Conservation (phyloP, 2,797 vertebrate genomes). For the Microctenopoma steveboyesi region DNA sequence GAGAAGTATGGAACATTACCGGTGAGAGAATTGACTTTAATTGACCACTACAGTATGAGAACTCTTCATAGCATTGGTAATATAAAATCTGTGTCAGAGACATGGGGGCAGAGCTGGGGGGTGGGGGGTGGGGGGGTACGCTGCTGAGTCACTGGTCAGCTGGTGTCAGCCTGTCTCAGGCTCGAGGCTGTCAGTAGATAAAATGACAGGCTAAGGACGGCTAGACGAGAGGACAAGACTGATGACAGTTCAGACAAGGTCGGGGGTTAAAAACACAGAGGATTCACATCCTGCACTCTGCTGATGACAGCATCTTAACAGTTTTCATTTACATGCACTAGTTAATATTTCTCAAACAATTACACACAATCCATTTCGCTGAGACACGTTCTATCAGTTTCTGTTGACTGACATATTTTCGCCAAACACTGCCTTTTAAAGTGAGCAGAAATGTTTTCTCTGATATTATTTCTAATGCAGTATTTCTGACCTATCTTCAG, state of each 20-base stretch:
- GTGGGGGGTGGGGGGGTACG: slow-evolving; percentile 32
- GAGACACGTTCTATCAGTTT: background rate
- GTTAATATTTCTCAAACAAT: background rate
- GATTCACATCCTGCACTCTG: background rate
- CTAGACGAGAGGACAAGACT: slow-evolving; percentile 46
- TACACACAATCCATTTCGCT: background rate
- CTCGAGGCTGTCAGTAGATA: slow-evolving; percentile 20
- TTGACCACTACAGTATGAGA: slow-evolving; percentile 12
- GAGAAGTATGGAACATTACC: no score
- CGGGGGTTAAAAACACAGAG: slow-evolving; percentile 27
- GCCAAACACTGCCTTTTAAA: no score
- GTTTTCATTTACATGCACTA: background rate
- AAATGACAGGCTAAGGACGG: slow-evolving; percentile 54
- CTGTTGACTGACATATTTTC: background rate
- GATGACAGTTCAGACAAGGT: slow-evolving; percentile 24
- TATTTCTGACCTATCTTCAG: no score
- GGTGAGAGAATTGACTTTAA: no score
- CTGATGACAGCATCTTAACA: background rate
- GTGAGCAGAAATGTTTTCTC: background rate
- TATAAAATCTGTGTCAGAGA: slow-evolving; percentile 47
- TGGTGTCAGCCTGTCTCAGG: slow-evolving; percentile 50
- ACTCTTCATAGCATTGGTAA: slow-evolving; percentile 14
- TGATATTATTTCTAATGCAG: background rate
- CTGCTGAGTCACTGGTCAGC: slow-evolving; percentile 71
- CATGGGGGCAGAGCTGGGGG: slow-evolving; percentile 8